Percentiles rank a stretch among this genome's conserved stretches.
Conservation (phyloP, 2,113 vertebrate species). For the Terrapene triunguis region DNA sequence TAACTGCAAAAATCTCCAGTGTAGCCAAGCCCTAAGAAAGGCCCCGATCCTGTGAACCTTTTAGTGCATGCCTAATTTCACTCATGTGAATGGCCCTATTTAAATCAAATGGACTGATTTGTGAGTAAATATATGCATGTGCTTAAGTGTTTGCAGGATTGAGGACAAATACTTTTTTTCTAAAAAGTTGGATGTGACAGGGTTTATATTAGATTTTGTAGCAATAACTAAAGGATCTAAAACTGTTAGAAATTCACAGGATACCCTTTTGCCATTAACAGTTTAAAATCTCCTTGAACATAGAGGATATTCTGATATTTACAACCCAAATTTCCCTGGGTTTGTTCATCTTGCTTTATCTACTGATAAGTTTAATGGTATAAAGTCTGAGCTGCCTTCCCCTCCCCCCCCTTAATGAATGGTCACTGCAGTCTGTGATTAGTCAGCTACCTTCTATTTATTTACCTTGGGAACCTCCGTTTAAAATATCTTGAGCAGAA, state of each 20-base stretch:
- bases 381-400: neutral
- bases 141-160: neutral
- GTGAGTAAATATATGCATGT: neutral
- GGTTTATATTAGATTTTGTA: neutral
- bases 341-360: neutral
- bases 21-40: too few species aligned
- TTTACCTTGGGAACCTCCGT: neutral
- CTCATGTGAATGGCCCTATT: too few species aligned
- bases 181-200: neutral
- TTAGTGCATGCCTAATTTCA: too few species aligned
- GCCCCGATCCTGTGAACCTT: too few species aligned
- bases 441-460: neutral
- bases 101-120: too few species aligned
- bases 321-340: neutral
- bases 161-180: neutral
- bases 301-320: neutral
- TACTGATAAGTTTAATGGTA: neutral
- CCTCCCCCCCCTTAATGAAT: neutral
- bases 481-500: neutral
- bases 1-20: too few species aligned
- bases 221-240: too few species aligned
- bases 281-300: neutral
- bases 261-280: fast-evolving
- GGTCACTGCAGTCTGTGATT: neutral
- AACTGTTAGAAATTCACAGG: neutral